Evolutionary conservation across 2,797 vertebrate genomes (phyloP).

Genomic region (Acestrorhynchus altus): DNA sequence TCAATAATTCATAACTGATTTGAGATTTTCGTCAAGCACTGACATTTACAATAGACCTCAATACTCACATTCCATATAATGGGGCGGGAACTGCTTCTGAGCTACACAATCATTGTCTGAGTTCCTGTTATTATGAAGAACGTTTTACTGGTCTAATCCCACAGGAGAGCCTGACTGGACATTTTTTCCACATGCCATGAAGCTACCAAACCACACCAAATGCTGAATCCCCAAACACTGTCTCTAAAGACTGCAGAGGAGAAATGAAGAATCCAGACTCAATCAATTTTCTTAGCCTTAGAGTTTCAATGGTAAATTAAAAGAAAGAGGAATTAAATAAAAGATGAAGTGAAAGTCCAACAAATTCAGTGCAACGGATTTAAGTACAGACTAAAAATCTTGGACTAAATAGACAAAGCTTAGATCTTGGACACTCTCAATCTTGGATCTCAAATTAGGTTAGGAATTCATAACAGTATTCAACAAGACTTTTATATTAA

Average conservation of each 20-base stretch:
- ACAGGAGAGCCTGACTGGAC: conserved; percentile 48
- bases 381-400: too few species aligned
- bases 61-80: not conserved
- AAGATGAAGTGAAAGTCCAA: too few species aligned
- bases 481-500: too few species aligned
- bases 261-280: not conserved
- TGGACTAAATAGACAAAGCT: too few species aligned
- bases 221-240: conserved; percentile 1
- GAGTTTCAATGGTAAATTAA: not conserved
- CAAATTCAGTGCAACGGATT: too few species aligned
- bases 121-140: conserved; percentile 62
- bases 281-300: not conserved
- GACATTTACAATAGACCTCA: too few species aligned
- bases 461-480: too few species aligned
- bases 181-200: conserved; percentile 66
- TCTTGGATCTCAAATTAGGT: too few species aligned
- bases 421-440: too few species aligned
- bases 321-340: too few species aligned
- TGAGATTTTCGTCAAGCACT: too few species aligned
- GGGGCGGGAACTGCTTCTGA: not conserved
- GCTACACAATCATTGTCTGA: conserved; percentile 49
- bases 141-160: conserved; percentile 54
- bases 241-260: not conserved
- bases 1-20: too few species aligned
- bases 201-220: conserved; percentile 64